A percentile compares a stretch with the other conserved stretches of the same genome.
Evolutionary conservation across 2,888 invertebrate species (phyloP).

Genomic region (Elmis aenea): DNA sequence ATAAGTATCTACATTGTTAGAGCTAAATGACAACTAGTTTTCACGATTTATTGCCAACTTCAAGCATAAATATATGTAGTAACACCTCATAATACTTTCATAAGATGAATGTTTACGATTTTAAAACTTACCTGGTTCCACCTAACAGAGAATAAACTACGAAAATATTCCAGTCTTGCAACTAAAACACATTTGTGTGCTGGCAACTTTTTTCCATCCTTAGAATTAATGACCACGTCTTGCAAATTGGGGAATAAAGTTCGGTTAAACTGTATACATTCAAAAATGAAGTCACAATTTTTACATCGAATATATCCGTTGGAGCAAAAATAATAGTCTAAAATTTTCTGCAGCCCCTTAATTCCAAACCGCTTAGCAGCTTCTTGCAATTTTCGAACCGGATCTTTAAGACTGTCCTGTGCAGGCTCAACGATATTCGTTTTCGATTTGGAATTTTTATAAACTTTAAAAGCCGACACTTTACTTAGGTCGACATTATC

Average conservation of each 20-base stretch:
- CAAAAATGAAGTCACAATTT: conserved; percentile 6
- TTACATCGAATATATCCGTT: conserved; percentile 21
- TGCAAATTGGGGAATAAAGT: conserved; percentile 33
- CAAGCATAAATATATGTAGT: no score
- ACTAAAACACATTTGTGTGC: conserved; percentile 81
- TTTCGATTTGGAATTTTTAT: conserved; percentile 36
- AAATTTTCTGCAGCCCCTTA: conserved; percentile 48
- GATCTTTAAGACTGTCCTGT: conserved; percentile 44
- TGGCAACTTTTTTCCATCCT: conserved; percentile 44
- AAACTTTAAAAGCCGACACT: conserved; percentile 52
- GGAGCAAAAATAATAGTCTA: conserved; percentile 46
- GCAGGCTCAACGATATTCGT: neutral
- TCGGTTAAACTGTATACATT: conserved; percentile 5
- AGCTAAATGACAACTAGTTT: no score
- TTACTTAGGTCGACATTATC: conserved; percentile 29
- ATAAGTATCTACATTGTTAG: no score
- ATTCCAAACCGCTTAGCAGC: conserved; percentile 54
- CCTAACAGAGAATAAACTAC: conserved; percentile 73
- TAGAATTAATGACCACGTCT: conserved; percentile 42
- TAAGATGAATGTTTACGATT: no score
- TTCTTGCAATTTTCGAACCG: conserved; percentile 54
- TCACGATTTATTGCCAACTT: no score
- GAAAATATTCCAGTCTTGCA: conserved; percentile 79
- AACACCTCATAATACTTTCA: no score
- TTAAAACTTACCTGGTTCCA: conserved; percentile 64